Base-by-base conservation (phyloP, 2,888 invertebrate species). In the Tyria jacobaeae region DNA sequence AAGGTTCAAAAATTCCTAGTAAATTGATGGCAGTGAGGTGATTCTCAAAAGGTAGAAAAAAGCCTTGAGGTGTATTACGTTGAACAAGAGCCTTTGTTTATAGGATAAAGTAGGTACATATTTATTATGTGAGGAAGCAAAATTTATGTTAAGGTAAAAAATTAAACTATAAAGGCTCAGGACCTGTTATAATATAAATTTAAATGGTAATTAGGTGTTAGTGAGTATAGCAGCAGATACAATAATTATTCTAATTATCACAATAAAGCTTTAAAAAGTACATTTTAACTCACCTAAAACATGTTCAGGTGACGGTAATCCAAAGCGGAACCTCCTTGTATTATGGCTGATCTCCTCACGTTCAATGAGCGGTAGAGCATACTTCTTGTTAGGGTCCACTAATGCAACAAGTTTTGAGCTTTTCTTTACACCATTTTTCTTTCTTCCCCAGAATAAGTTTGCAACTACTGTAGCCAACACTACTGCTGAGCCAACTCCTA, bases 321-420 rank as follows among this genome's bases (percentile, higher is more conserved):
- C 97, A 89, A 99, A 99, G 55, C 98, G 95, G 89, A 97, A 99
- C 74, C 97, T 95, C 78, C 99, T 95, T 0, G 99, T 99, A 85
- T 99, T 99, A 94, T 99, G 99, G 80, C 97, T 99, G 62, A 99
- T 95, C 65, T 96, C 95, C 86, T 98, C 97, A 86, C 96, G 97
- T 85, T 98, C 97, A 59, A 98, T 96, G 24, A 99, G 93, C 41
- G 98, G 97, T 75, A 99, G 89, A 49, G 96, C 94, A 88, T 99
- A 98, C 89, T 99, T 99, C 7, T 95, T 96, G 77, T 96, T 96
- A 0, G 98, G 95, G 87, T 99, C 97, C 63, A 96, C 95, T 31
- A 99, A 92, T 0, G 98, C 94, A 15, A 95, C 90, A 31, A 44
- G 44, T 31, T 55, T 55, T 21, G 55, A 44, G 34, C 17, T 44